Percentiles rank a stretch among this genome's conserved stretches.
Evolutionary conservation across 2,113 vertebrate species (phyloP).

Genomic region (Vulpes ferrilata): DNA sequence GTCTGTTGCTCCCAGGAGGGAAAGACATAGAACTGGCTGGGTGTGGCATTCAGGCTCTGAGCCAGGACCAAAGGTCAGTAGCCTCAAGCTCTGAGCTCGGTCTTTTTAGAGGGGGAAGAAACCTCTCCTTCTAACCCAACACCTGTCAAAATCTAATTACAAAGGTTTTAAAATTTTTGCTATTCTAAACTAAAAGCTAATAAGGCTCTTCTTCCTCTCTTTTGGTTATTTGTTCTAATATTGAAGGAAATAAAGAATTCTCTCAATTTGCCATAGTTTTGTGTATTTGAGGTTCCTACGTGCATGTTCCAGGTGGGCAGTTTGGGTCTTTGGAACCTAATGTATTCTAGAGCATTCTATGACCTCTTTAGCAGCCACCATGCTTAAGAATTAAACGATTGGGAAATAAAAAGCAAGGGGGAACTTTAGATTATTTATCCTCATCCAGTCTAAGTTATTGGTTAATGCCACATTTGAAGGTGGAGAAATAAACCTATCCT

Average conservation of each 20-base stretch:
- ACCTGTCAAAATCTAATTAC: neutral
- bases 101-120: neutral
- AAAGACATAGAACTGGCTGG: no score
- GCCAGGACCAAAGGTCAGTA: neutral
- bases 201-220: neutral
- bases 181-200: conserved; percentile 1
- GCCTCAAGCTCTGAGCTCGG: neutral
- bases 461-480: conserved; percentile 8
- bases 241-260: neutral
- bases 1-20: fast-evolving
- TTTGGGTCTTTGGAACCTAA: neutral
- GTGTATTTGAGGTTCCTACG: neutral
- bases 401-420: neutral
- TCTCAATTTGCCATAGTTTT: neutral
- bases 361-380: neutral
- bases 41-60: neutral
- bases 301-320: neutral
- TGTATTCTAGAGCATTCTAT: neutral
- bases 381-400: neutral
- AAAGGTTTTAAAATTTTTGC: neutral
- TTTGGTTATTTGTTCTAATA: neutral
- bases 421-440: neutral
- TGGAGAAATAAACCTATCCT: neutral
- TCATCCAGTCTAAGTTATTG: neutral
- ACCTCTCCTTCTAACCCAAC: neutral